These are phyloP conservation scores for Maniola hyperantus DNA, from an alignment of 2,888 invertebrate species.

Conservation along the genomic window DNA sequence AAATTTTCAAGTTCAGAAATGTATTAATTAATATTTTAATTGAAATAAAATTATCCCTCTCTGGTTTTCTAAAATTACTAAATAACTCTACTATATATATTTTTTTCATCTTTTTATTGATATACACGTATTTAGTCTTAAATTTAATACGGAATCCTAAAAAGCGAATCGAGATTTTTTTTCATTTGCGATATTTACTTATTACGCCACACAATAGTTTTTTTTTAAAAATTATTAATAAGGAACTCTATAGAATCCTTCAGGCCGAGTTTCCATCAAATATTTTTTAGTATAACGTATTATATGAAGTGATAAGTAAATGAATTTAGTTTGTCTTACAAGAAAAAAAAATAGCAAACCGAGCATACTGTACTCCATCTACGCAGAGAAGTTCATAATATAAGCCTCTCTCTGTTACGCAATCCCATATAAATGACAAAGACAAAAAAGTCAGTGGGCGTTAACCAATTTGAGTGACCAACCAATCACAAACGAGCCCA, in stretches of 20 bases:
- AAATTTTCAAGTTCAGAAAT: not conserved
- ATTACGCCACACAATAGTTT: not conserved
- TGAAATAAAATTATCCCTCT: slow-evolving; percentile 3
- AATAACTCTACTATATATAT: slow-evolving; percentile 43
- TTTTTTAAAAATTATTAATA: not conserved
- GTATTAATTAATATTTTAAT: not conserved
- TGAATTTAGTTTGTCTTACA: not conserved
- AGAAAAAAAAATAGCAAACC: not conserved
- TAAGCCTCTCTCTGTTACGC: too few relatives aligned
- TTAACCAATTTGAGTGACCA: too few relatives aligned
- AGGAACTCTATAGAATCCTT: not conserved
- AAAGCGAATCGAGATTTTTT: slow-evolving; percentile 21
- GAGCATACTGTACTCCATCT: too few relatives aligned
- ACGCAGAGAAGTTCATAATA: too few relatives aligned
- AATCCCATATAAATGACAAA: too few relatives aligned
- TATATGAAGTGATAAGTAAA: slow-evolving; percentile 7
- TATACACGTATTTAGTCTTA: slow-evolving; percentile 25
- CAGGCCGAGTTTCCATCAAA: not conserved
- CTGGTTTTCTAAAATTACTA: slow-evolving; percentile 35
- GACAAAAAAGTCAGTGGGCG: too few relatives aligned
- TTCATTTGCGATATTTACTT: slow-evolving; percentile 13
- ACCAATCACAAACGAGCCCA: too few relatives aligned
- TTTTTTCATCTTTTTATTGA: slow-evolving; percentile 24
- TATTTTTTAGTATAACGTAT: not conserved
- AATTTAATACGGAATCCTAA: not conserved